A percentile compares a stretch with the other conserved stretches of the same genome.
Evolutionary conservation across 35 echinoderm and acorn worm genomes (phyloP).

Genomic region (Ophiothrix spiculata): DNA sequence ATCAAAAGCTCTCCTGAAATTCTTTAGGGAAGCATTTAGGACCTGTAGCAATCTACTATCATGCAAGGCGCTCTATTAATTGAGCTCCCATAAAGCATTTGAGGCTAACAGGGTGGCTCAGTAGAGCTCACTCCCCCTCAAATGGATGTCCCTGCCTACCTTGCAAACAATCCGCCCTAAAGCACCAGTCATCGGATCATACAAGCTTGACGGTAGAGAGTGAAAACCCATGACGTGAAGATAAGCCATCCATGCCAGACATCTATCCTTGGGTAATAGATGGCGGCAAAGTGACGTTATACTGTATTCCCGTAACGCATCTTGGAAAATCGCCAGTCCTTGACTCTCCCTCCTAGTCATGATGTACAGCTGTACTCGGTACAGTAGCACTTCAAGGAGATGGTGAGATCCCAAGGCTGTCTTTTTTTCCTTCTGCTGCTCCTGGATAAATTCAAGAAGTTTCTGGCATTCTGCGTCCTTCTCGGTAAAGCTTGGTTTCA

Average conservation of each 20-base stretch:
- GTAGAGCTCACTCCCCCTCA: not conserved
- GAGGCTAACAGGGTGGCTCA: too few relatives aligned
- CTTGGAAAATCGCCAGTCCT: constrained; percentile 33
- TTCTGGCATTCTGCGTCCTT: constrained; percentile 55
- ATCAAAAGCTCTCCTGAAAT: too few relatives aligned
- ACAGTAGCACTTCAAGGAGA: constrained; percentile 57
- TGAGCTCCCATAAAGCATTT: too few relatives aligned
- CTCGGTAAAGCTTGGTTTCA: constrained; percentile 41
- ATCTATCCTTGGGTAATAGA: constrained; percentile 26
- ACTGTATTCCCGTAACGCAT: not conserved
- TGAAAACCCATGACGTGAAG: constrained; percentile 34
- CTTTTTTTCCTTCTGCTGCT: not conserved
- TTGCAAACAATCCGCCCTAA: constrained; percentile 31
- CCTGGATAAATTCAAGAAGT: constrained; percentile 42
- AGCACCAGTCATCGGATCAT: not conserved
- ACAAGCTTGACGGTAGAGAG: constrained; percentile 27
- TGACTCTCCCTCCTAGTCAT: constrained; percentile 31
- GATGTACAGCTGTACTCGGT: constrained; percentile 55
- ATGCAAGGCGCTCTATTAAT: too few relatives aligned
- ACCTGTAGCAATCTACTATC: too few relatives aligned
- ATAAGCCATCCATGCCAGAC: constrained; percentile 25
- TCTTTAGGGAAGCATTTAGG: too few relatives aligned
- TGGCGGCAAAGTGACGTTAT: not conserved
- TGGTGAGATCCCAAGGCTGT: constrained; percentile 41
- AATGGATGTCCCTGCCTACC: constrained; percentile 5